phyloP scores from a whole-genome alignment of 2,888 invertebrate species.

The Eupithecia subumbrata region DNA sequence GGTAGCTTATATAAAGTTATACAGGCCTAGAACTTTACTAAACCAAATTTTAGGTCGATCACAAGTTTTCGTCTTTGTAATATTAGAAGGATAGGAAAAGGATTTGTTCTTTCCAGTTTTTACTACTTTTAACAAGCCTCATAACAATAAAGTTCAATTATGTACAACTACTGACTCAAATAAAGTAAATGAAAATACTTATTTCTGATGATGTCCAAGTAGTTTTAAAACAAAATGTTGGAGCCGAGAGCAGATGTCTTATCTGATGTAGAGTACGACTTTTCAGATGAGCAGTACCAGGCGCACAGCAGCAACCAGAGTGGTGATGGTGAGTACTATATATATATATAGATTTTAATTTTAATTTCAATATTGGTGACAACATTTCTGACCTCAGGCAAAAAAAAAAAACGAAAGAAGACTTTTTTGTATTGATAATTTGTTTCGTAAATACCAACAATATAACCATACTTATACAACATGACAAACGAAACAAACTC shows the following conservation, averaged over 20 bases:
- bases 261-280: constrained; percentile 81
- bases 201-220: background rate
- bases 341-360: background rate
- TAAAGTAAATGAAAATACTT: background rate
- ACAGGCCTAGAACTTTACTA: too few species aligned
- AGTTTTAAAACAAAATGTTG: constrained; percentile 16
- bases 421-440: background rate
- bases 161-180: background rate
- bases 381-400: background rate
- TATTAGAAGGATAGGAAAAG: too few species aligned
- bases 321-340: constrained; percentile 73
- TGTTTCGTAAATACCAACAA: background rate
- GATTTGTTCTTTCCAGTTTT: background rate
- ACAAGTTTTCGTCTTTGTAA: too few species aligned
- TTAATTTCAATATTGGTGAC: background rate
- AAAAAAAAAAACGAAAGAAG: too few species aligned
- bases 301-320: constrained; percentile 81
- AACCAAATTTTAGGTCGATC: background rate
- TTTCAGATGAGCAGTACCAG: constrained; percentile 83
- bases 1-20: too few species aligned
- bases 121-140: background rate
- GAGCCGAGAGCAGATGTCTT: constrained; percentile 77
- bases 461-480: too few species aligned
- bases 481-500: too few species aligned
- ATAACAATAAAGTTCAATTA: background rate